Evolutionary conservation across 2,888 invertebrate species (phyloP), one percentile per base, ranked within the genome.

Genomic region (Coenonympha arcania): DNA sequence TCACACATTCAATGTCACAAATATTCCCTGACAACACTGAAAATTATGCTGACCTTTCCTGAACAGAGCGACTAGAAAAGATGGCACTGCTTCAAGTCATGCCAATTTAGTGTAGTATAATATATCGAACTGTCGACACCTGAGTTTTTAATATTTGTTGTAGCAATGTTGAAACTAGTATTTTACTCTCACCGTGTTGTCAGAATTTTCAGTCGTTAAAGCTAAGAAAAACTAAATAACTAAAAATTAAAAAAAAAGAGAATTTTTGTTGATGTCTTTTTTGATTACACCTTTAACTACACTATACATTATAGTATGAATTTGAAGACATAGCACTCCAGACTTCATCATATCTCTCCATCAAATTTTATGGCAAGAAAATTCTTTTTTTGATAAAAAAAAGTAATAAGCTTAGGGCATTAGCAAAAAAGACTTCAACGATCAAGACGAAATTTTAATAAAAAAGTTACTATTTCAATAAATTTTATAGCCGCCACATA

Each of bases 81-180:
- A 16, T 16, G 31, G 13, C 15, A 15, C 8, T 31, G 3, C 15
- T 15, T 1, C 15, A 6, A 31, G 6, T 31, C 15, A 15, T 5
- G 15, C 1, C 15, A 16, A 19, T 34, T 34, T 34, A 34, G 34
- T 36, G n/a, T 36, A 11, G 36, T 34, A n/a, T 18, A 18, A n/a
- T n/a, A n/a, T 2, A 34, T 19, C n/a, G n/a, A 13, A 36, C 11
- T 36, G 6, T 11, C 6, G 5, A 2, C 6, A 31, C 9, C 15
- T 15, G 4, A 8, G 15, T 4, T 4, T 54, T 61, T 57, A 56
- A 61, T 58, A 58, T 47, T 60, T 55, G 56, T 56, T 58, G 80
- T 85, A 81, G 81, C 86, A 86, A 86, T 84, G 86, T 85, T 83
- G 68, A 83, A 85, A 84, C 82, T 24, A 73, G 15, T 55, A 59